phyloP scores from a whole-genome alignment of 2,888 invertebrate genomes.

The Dasypolia templi region DNA sequence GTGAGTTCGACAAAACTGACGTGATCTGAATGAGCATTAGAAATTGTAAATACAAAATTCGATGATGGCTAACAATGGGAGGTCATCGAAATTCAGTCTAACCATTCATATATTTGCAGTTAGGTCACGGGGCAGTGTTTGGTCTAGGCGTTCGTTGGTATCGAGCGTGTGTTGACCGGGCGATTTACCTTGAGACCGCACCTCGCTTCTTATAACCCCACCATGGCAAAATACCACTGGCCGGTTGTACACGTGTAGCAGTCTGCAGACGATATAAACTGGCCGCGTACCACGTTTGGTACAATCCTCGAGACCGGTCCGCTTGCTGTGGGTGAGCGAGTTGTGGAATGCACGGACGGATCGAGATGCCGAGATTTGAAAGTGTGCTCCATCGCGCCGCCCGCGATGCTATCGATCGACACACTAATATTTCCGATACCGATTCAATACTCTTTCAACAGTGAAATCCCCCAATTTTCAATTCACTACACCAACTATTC shows the following conservation, averaged over 20 bases:
- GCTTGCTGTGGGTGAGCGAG: conserved; percentile 89
- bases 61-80: conserved; percentile 68
- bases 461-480: conserved; percentile 50
- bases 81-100: conserved; percentile 75
- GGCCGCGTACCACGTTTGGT: conserved; percentile 83
- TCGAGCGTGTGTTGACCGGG: conserved; percentile 87
- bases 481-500: conserved; percentile 49
- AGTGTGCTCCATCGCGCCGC: conserved; percentile 79
- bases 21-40: conserved; percentile 27
- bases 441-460: conserved; percentile 64
- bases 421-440: conserved; percentile 73
- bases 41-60: conserved; percentile 18
- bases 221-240: conserved; percentile 73
- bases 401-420: conserved; percentile 75
- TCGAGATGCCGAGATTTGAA: conserved; percentile 86
- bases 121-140: conserved; percentile 85
- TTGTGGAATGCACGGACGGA: conserved; percentile 89
- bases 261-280: conserved; percentile 76
- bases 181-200: conserved; percentile 89
- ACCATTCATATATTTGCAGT: conserved; percentile 78
- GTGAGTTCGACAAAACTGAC: conserved; percentile 18
- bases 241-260: conserved; percentile 71
- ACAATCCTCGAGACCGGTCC: conserved; percentile 89
- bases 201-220: conserved; percentile 83
- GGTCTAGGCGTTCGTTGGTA: conserved; percentile 86